Base-by-base conservation (phyloP, 92 coral and sea anemone species). In the Chrysogorgia sp. region DNA sequence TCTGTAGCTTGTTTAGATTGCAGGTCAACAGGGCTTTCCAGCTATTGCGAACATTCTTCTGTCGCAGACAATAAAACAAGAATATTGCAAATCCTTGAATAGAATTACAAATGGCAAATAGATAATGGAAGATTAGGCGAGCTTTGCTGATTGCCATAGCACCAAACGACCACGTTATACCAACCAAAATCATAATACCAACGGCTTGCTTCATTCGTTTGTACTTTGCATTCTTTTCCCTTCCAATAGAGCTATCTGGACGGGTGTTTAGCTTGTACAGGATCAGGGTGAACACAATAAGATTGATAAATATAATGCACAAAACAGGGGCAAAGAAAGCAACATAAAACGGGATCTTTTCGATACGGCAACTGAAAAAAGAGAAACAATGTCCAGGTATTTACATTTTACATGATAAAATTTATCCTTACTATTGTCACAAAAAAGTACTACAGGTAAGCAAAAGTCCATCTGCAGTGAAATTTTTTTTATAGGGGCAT, bases 251-350 rank as follows among this genome's bases (percentile, higher is more conserved):
- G 55, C 92, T 88, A 52, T 93, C 89, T 2, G 91, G 96, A 49
- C 99, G 97, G 48, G 90, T 86, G 83, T 93, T 90, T 55, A 96
- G 90, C 85, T 96, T 96, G 88, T 96, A 96, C 97, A 96, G 87
- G 61, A 96, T 96, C 17, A 88, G 66, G 20, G 69, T 64, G 74
- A 96, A 96, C 17, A 90, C 89, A 5, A 84, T 75, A 35, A 93
- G 83, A 85, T 96, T 96, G 55, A 96, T 59, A 21, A 90, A 58
- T 43, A 96, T 84, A 24, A 96, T 87, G 32, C 83, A 63, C 58
- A 87, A 89, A 19, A 96, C 93, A 0, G 99, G 99, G 3, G 90
- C 92, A 66, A 92, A 81, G 74, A 91, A 96, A 1, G 99, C 89
- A 60, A 88, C 88, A 80, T 82, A 96, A 90, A 96, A 96, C 17